phyloP scores from a whole-genome alignment of 2,113 vertebrate genomes.

The Toxotes jaculatrix region DNA sequence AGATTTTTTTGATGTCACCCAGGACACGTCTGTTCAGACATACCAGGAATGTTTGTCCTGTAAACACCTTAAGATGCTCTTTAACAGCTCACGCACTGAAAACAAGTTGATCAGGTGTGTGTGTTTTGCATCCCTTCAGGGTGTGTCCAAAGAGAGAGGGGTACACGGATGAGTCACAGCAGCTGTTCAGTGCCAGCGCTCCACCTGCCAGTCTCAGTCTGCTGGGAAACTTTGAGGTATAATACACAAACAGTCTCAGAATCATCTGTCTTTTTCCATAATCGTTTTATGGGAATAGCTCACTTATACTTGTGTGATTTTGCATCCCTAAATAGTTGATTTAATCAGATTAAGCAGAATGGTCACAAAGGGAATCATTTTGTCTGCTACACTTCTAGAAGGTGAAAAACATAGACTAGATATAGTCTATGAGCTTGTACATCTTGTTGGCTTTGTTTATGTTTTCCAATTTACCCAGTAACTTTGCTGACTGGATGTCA shows the following conservation, averaged over 20 bases:
- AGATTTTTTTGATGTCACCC: neutral
- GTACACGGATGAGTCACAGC: slow-evolving; percentile 87
- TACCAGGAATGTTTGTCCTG: slow-evolving; percentile 11
- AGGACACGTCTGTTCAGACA: neutral
- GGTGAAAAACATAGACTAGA: neutral
- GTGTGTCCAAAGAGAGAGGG: slow-evolving; percentile 88
- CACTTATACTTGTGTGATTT: neutral
- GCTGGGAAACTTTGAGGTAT: slow-evolving; percentile 99
- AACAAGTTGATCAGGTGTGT: slow-evolving; percentile 48
- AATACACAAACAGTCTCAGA: slow-evolving; percentile 11
- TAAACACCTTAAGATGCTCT: slow-evolving; percentile 5
- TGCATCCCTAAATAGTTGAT: too few species aligned
- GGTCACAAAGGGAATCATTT: neutral
- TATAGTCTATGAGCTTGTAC: neutral
- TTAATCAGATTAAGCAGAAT: neutral
- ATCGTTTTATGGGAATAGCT: neutral
- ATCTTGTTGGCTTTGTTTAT: neutral
- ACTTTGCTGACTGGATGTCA: neutral
- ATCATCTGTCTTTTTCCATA: neutral
- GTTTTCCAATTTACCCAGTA: neutral
- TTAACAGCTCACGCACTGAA: neutral
- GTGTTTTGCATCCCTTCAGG: slow-evolving; percentile 67
- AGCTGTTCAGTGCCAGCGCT: slow-evolving; percentile 94
- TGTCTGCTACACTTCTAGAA: neutral
- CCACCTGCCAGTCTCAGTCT: slow-evolving; percentile 96